These are phyloP conservation scores for Fulmarus glacialis DNA, from an alignment of 2,113 vertebrate species.

Conservation along the genomic window DNA sequence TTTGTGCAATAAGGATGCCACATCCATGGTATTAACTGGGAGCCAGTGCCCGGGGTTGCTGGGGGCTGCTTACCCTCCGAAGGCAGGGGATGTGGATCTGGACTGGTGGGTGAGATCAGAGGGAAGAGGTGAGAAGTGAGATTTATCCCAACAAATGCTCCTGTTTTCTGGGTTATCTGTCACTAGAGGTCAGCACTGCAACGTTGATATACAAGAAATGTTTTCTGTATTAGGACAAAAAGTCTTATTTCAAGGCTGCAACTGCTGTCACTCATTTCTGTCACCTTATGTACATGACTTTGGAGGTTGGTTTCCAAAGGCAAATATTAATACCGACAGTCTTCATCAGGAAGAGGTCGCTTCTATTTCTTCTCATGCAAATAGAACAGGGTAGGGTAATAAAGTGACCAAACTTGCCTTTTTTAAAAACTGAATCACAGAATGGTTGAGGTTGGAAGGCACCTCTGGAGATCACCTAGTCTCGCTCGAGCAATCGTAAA, in stretches of 20 bases:
- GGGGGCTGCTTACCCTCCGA: not conserved
- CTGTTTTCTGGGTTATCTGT: not conserved
- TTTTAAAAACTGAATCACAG: not conserved
- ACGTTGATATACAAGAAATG: not conserved
- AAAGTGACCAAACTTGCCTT: not conserved
- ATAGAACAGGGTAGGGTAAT: not conserved
- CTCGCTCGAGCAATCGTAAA: not conserved
- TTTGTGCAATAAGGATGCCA: not conserved
- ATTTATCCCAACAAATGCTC: not conserved
- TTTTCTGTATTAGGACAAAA: accelerated
- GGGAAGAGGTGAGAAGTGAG: not conserved
- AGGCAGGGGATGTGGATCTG: not conserved
- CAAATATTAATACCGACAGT: not conserved
- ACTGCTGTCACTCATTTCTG: accelerated
- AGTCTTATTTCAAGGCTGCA: not conserved
- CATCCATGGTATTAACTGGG: accelerated
- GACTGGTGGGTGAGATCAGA: not conserved
- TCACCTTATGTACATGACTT: not conserved
- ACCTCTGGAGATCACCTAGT: not conserved
- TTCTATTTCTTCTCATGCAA: not conserved
- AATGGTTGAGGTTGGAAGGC: not conserved
- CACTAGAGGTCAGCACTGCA: constrained; percentile 63
- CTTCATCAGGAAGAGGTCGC: not conserved
- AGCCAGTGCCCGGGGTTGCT: accelerated
- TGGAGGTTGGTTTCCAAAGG: not conserved